Conservation (phyloP, 92 coral and sea anemone species). For the Zoanthus gigantus region DNA sequence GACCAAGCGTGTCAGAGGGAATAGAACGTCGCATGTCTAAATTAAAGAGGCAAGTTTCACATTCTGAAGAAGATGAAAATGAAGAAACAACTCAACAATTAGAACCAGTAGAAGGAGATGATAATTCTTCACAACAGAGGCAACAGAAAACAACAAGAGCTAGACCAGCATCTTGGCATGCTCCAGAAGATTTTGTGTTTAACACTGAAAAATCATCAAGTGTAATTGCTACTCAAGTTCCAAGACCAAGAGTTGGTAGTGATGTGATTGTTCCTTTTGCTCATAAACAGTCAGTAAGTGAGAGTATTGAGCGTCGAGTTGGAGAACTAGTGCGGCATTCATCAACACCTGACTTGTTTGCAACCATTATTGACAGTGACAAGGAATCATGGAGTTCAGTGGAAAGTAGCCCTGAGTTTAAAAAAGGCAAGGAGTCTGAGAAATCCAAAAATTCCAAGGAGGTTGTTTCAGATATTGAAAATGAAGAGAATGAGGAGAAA, state of each 20-base stretch:
- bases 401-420: background rate
- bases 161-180: slow-evolving; percentile 7
- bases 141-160: slow-evolving; percentile 19
- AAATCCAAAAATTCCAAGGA: background rate
- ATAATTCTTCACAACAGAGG: background rate
- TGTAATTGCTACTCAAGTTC: background rate
- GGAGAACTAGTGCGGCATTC: slow-evolving; percentile 48
- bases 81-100: slow-evolving; percentile 34
- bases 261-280: slow-evolving; percentile 11
- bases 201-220: background rate
- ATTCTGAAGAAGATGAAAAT: slow-evolving; percentile 63
- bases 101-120: background rate
- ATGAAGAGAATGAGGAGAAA: background rate
- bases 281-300: slow-evolving; percentile 7
- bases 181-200: slow-evolving; percentile 14
- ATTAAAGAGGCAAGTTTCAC: slow-evolving; percentile 68
- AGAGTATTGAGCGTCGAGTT: slow-evolving; percentile 34
- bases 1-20: slow-evolving; percentile 79
- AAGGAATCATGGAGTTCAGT: background rate
- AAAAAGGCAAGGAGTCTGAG: background rate
- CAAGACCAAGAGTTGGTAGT: background rate
- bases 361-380: background rate
- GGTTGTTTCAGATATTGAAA: background rate
- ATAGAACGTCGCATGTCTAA: slow-evolving; percentile 84
- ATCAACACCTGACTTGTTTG: slow-evolving; percentile 37